Conservation (phyloP, 2,888 invertebrate species). For the Pyrochroa serraticornis region DNA sequence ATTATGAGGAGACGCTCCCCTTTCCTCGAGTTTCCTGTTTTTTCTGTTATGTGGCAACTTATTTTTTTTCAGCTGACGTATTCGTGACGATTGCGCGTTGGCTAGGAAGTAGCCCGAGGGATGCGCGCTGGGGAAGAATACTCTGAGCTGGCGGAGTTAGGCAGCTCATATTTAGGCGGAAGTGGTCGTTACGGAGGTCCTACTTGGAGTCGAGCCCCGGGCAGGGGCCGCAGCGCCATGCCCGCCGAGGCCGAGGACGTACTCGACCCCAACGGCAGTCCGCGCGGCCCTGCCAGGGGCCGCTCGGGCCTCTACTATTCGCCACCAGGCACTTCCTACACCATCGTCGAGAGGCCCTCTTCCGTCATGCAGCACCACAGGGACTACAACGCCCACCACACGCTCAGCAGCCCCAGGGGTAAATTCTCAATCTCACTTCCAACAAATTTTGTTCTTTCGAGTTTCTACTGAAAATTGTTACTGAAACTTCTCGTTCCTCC, state of each 20-base stretch:
- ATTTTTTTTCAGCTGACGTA: conserved; percentile 49
- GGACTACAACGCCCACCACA: conserved; percentile 49
- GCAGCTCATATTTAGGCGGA: conserved; percentile 52
- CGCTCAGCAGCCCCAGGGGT: conserved; percentile 52
- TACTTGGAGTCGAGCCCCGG: conserved; percentile 55
- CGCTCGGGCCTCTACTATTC: conserved; percentile 82
- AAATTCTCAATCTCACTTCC: conserved; percentile 3
- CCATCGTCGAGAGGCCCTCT: conserved; percentile 82
- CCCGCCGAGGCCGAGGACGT: conserved; percentile 66
- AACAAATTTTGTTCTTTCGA: too few species aligned
- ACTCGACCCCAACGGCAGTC: conserved; percentile 61
- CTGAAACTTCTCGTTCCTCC: too few species aligned
- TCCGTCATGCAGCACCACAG: conserved; percentile 67
- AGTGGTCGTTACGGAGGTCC: conserved; percentile 50
- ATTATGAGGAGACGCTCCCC: too few species aligned
- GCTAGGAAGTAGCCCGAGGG: conserved; percentile 47
- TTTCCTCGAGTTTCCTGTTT: not conserved
- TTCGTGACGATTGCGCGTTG: conserved; percentile 54
- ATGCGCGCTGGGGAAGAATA: conserved; percentile 56
- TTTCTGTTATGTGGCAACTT: not conserved
- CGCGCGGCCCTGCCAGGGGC: conserved; percentile 59
- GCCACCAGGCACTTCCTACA: conserved; percentile 87
- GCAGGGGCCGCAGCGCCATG: conserved; percentile 63
- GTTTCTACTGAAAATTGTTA: too few species aligned
- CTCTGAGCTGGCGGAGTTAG: conserved; percentile 58